phyloP scores from a whole-genome alignment of 2,888 invertebrate species.

The Microctonus hyperodae region DNA sequence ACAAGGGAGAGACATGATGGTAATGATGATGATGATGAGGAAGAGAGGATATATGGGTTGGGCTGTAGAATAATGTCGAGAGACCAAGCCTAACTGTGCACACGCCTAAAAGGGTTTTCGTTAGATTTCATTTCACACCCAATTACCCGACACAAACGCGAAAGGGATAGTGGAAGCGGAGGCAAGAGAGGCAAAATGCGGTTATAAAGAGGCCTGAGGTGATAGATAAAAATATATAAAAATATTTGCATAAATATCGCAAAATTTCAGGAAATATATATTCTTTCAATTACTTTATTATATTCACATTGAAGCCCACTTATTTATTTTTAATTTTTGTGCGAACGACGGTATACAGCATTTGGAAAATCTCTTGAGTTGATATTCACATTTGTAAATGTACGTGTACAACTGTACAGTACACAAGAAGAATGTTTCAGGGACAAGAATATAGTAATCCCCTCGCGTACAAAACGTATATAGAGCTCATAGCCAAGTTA shows the following conservation, averaged over 20 bases:
- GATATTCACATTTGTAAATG: no score
- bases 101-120: conserved; percentile 64
- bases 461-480: neutral
- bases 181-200: conserved; percentile 22
- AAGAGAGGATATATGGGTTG: conserved; percentile 38
- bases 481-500: conserved; percentile 8
- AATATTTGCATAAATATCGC: no score
- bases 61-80: conserved; percentile 39
- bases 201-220: no score
- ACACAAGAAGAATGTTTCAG: neutral
- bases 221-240: no score
- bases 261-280: no score
- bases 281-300: no score
- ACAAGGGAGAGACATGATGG: conserved; percentile 31
- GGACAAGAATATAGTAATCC: neutral
- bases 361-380: no score
- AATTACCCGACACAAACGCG: conserved; percentile 57
- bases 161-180: conserved; percentile 35
- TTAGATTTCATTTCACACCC: conserved; percentile 64
- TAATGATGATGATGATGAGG: conserved; percentile 21
- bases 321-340: no score
- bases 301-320: no score
- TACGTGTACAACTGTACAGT: neutral
- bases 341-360: no score
- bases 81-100: conserved; percentile 51